Evolutionary conservation across 1,140 invertebrate species (phyloP), one percentile per base, ranked within the genome.

Genomic region (Pseudomyrmex pallidus): DNA sequence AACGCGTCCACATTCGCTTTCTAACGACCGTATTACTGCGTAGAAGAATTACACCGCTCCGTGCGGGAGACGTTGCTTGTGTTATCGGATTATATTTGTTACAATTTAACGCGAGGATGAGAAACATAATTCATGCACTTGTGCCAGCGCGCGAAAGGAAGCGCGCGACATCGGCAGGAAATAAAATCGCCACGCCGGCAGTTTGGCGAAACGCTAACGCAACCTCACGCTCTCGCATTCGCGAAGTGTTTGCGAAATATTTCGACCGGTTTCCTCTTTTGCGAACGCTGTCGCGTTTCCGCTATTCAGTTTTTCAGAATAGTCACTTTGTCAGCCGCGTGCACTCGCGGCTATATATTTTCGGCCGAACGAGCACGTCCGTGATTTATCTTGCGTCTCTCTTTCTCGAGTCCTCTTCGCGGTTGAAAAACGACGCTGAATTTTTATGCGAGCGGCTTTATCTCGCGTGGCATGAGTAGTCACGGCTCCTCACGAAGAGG

Each of bases 351-450:
- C 22, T n/a, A 7, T 25, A 67, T 35, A 68, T 20, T 50, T 59
- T 76, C 35, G 10, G 7, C 15, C 68, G 35, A 35, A 35, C 50
- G 44, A 44, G 54, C 74, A 74, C 70, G 25, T 74, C 2, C 61
- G 72, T 73, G 62, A 88, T 85, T 77, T 80, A 74, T 88, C 74
- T 82, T 61, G 62, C 35, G 74, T 25, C 15, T 66, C 15, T 66
- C 66, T 66, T 59, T 15, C 10, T 52, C 50, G 61, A 7, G 25
- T 63, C 0, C 10, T 35, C 35, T 2, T 63, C n/a, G 17, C 57
- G 8, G 70, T 73, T 73, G 85, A 64, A 77, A 70, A 68, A 44
- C 83, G 57, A 64, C 22, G 48, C 61, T 57, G 54, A 83, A 17
- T 66, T 59, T 59, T 57, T 56, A 77, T 77, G 63, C 63, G 9